Percentiles rank a stretch among this genome's conserved stretches.
These are phyloP conservation scores for Agrenia bidenticulata DNA, from an alignment of 2,888 invertebrate species.

Conservation along the genomic window DNA sequence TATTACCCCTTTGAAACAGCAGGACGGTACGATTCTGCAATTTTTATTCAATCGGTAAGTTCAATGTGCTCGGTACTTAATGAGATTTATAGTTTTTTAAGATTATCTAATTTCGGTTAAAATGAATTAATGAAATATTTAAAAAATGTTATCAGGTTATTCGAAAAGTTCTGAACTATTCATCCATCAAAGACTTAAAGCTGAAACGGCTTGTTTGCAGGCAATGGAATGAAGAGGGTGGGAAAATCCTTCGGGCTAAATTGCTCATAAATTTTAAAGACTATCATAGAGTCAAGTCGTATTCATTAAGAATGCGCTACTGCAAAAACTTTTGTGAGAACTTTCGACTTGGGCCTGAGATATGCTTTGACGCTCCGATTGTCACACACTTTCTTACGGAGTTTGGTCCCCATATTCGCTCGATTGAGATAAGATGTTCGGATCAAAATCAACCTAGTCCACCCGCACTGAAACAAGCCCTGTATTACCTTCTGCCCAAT, in stretches of 20 bases:
- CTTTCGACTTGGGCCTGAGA: slow-evolving; percentile 2
- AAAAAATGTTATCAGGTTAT: no score
- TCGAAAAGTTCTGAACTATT: slow-evolving; percentile 3
- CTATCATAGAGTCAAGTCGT: slow-evolving; percentile 1
- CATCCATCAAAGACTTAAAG: slow-evolving; percentile 16
- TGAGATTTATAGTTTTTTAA: no score
- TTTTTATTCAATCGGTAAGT: no score
- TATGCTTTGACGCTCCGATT: background rate
- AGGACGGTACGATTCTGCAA: no score
- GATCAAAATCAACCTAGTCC: no score
- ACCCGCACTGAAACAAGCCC: no score
- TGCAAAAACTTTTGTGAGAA: slow-evolving; percentile 6
- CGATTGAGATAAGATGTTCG: background rate
- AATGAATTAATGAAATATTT: no score
- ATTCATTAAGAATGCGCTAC: slow-evolving; percentile 6
- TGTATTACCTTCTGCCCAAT: slow-evolving; percentile 11
- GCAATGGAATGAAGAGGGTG: slow-evolving; percentile 17
- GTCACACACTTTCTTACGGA: background rate
- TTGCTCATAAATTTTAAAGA: slow-evolving; percentile 1
- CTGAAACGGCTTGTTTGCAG: slow-evolving; percentile 7
- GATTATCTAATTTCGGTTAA: no score
- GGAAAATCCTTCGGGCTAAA: slow-evolving; percentile 3
- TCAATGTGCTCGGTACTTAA: no score
- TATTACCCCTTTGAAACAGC: no score
- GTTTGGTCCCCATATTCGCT: slow-evolving; percentile 10